Base-by-base conservation (phyloP, 1,140 invertebrate species). In the Pomacea maculata region DNA sequence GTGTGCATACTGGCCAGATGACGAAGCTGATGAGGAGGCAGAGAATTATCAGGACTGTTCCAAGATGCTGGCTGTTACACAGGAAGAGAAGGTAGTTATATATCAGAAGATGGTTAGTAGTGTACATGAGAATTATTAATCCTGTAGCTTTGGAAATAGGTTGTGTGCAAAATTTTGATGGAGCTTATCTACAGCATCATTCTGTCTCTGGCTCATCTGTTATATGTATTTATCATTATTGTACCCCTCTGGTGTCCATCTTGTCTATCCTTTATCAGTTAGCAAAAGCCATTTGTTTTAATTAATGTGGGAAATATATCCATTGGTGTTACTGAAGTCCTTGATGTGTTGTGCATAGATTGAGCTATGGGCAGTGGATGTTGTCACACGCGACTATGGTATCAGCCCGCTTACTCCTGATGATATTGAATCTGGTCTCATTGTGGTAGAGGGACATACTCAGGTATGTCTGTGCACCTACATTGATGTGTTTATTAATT, bases 1-100 rank as follows among this genome's bases (percentile, higher is more conserved):
- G 97, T 98, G 97, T 91, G 96, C 96, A 0, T 98, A 95, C 92
- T 95, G 98, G 80, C 95, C 96, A 0, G 94, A 93, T 71, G 93
- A 94, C 55, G 85, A 81, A 45, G 89, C 89, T 73, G 90, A 94
- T 78, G 86, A 81, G 45, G 83, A 83, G 0, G 85, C 83, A 10
- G 86, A 87, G 10, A 86, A 83, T 25, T 82, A 82, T 34, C 83
- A 86, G 45, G 87, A 89, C 71, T 88, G 86, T 19, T 85, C 86
- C 17, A 87, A 88, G 85, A 92, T 97, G 77, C 92, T 98, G 83
- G 95, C 97, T 72, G 93, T 96, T 81, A 95, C 96, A 9, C 94
- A 96, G 86, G 95, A 94, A 34, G 71, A 70, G 21, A 71, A 64
- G 61, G 78, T 75, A 76, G 19, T 61, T 61, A 0, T 0, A 14